A percentile compares a stretch with the other conserved stretches of the same genome.
Conservation (phyloP, 2,797 vertebrate species). For the Coluber constrictor region DNA sequence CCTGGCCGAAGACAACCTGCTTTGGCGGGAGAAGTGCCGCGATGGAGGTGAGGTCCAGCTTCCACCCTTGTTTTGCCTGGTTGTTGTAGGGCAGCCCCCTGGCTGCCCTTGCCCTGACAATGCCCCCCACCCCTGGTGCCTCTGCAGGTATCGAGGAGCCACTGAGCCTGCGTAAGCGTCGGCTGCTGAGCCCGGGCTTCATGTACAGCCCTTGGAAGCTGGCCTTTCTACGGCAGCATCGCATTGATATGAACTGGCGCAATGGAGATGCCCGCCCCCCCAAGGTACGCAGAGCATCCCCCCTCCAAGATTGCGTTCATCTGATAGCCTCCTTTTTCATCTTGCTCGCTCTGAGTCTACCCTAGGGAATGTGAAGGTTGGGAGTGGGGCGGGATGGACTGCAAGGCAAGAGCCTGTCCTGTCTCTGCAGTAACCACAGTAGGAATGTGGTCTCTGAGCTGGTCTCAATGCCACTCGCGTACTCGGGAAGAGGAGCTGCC, state of each 20-base stretch:
- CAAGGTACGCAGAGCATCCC: constrained; percentile 42
- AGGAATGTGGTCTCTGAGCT: background rate
- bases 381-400: background rate
- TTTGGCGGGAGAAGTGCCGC: constrained; percentile 66
- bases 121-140: background rate
- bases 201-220: constrained; percentile 71
- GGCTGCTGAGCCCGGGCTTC: constrained; percentile 60
- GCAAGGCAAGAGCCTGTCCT: background rate
- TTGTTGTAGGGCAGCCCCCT: rapidly evolving
- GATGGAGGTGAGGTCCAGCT: constrained; percentile 50
- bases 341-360: background rate
- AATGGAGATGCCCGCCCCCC: constrained; percentile 59
- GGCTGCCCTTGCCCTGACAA: no score
- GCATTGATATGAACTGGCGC: constrained; percentile 65
- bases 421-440: background rate
- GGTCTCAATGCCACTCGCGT: background rate
- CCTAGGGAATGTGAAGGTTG: background rate
- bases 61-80: no score
- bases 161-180: constrained; percentile 50
- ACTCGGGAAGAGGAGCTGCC: background rate
- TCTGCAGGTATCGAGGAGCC: constrained; percentile 61
- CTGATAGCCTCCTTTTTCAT: background rate
- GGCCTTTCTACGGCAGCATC: constrained; percentile 64
- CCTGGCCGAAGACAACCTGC: constrained; percentile 65
- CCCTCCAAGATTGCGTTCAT: background rate